Conservation (phyloP, 1,140 invertebrate genomes). For the Arion vulgaris region DNA sequence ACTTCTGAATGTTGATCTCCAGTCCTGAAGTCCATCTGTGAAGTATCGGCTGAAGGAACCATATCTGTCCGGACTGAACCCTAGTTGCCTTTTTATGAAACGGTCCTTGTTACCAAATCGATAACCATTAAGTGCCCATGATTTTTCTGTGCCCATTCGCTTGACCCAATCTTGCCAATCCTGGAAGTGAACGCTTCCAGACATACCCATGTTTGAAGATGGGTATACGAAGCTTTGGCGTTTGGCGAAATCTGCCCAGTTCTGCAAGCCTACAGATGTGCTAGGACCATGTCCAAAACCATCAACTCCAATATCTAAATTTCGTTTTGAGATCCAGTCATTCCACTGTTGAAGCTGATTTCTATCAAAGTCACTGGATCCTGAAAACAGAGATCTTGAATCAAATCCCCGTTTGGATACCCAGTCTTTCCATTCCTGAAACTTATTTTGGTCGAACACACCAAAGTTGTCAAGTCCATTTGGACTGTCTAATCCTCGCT, state of each 20-base stretch:
- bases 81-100: conserved; percentile 42
- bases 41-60: conserved; percentile 43
- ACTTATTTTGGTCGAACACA: background rate
- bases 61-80: conserved; percentile 33
- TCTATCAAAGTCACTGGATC: background rate
- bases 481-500: conserved; percentile 30
- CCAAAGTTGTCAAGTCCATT: conserved; percentile 1
- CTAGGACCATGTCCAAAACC: conserved; percentile 28
- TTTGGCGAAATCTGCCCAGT: conserved; percentile 16
- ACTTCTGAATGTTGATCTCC: conserved; percentile 42
- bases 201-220: background rate
- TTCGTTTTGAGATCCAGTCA: conserved; percentile 34
- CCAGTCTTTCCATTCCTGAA: conserved; percentile 40
- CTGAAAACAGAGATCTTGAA: background rate
- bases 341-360: conserved; percentile 24
- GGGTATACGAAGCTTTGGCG: background rate
- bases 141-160: background rate
- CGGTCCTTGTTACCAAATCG: conserved; percentile 27
- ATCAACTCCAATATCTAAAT: background rate
- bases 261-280: background rate
- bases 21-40: conserved; percentile 45
- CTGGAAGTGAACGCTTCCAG: background rate
- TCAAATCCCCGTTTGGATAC: conserved; percentile 25
- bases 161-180: conserved; percentile 7
- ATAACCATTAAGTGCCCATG: background rate